Conservation (phyloP, 2,888 invertebrate species). For the Formica aserva region DNA sequence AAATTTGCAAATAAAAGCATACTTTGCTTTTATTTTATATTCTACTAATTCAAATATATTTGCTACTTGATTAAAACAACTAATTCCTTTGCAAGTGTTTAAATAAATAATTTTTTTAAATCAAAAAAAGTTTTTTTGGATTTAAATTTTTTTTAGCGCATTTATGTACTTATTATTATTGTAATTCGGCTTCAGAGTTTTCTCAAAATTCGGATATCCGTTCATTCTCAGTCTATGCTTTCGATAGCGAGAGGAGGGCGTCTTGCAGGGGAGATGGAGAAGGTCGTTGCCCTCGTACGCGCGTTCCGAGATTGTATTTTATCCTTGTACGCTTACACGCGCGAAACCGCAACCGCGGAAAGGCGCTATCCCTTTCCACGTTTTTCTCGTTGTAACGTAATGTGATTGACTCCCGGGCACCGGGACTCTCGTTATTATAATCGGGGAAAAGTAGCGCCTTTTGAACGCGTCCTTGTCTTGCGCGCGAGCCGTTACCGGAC, state of each 20-base stretch:
- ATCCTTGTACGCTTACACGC: slow-evolving; percentile 20
- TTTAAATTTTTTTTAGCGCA: too few species aligned
- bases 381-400: not conserved
- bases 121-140: too few species aligned
- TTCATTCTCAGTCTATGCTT: not conserved
- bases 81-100: too few species aligned
- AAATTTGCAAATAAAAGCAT: too few species aligned
- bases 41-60: too few species aligned
- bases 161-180: not conserved
- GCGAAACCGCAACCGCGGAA: slow-evolving; percentile 2
- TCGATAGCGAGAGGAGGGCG: not conserved
- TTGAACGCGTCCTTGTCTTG: slow-evolving; percentile 26
- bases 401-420: not conserved
- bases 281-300: not conserved
- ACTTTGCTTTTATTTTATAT: too few species aligned
- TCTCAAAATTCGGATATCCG: not conserved
- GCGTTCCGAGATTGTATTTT: slow-evolving; percentile 31
- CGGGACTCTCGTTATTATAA: not conserved
- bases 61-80: too few species aligned
- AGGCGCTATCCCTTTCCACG: slow-evolving; percentile 26
- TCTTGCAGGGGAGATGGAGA: not conserved
- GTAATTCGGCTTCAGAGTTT: not conserved
- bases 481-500: slow-evolving; percentile 3
- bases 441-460: slow-evolving; percentile 21
- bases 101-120: too few species aligned